phyloP scores from a whole-genome alignment of 2,888 invertebrate species.

The Lasioglossum zephyrum region DNA sequence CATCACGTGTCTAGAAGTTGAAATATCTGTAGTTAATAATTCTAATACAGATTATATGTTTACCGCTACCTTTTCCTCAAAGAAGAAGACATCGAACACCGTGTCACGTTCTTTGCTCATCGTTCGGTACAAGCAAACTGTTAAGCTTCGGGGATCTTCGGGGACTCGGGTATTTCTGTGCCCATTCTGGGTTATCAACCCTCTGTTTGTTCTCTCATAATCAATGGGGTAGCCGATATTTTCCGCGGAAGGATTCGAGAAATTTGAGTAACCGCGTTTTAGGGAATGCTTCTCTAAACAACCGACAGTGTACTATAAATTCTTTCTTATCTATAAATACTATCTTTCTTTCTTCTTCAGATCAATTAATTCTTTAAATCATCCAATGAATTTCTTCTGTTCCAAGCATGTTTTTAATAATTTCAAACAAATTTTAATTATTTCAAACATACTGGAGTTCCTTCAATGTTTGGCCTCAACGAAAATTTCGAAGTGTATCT shows the following conservation, averaged over 20 bases:
- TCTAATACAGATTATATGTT: conserved; percentile 69
- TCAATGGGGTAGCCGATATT: conserved; percentile 31
- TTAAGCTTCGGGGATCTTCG: conserved; percentile 70
- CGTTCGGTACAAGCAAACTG: conserved; percentile 32
- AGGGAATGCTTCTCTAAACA: background rate
- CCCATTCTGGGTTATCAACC: conserved; percentile 45
- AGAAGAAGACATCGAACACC: conserved; percentile 28
- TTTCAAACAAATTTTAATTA: too few relatives aligned
- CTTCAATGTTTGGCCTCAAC: too few relatives aligned
- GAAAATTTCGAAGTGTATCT: too few relatives aligned
- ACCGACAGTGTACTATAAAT: background rate
- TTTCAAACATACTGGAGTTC: too few relatives aligned
- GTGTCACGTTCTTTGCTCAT: background rate
- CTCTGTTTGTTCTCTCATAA: conserved; percentile 63
- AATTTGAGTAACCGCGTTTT: conserved; percentile 19
- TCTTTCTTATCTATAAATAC: background rate
- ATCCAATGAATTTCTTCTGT: background rate
- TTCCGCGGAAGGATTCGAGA: background rate
- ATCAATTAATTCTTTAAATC: background rate
- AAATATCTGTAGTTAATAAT: conserved; percentile 67
- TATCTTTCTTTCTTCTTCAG: background rate
- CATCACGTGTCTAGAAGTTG: conserved; percentile 40
- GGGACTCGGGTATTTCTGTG: conserved; percentile 70
- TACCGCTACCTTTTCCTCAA: conserved; percentile 38
- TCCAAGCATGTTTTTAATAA: too few relatives aligned